phyloP scores from a whole-genome alignment of 1,140 invertebrate genomes.

The Meloidogyne floridensis region DNA sequence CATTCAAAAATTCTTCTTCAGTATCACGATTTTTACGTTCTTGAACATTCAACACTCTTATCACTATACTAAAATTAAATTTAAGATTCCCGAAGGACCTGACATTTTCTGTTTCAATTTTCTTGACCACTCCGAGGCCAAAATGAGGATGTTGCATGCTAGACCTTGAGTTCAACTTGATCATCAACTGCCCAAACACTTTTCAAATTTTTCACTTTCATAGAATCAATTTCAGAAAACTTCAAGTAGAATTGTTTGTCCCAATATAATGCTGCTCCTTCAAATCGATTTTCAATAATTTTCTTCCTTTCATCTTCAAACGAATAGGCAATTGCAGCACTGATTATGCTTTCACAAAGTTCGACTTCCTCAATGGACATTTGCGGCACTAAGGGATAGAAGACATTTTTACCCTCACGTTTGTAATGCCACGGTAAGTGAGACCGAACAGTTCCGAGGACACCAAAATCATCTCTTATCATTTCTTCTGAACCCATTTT shows the following conservation, averaged over 20 bases:
- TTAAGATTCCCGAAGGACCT: background rate
- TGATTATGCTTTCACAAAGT: background rate
- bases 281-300: background rate
- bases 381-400: background rate
- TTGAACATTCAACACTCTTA: background rate
- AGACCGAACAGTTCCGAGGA: background rate
- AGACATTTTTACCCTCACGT: background rate
- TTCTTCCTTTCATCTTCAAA: conserved; percentile 12
- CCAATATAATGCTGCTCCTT: background rate
- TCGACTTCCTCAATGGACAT: background rate
- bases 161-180: background rate
- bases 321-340: background rate
- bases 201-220: conserved; percentile 18
- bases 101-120: background rate
- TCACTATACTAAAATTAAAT: background rate
- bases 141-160: background rate
- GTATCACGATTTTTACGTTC: background rate
- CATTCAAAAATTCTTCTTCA: background rate
- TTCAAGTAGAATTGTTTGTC: background rate
- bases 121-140: background rate
- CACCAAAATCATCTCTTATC: background rate
- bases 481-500: background rate
- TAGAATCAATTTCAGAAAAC: background rate
- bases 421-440: background rate
- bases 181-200: background rate